phyloP scores from a whole-genome alignment of 2,888 invertebrate genomes.

The Artemia sinica region DNA sequence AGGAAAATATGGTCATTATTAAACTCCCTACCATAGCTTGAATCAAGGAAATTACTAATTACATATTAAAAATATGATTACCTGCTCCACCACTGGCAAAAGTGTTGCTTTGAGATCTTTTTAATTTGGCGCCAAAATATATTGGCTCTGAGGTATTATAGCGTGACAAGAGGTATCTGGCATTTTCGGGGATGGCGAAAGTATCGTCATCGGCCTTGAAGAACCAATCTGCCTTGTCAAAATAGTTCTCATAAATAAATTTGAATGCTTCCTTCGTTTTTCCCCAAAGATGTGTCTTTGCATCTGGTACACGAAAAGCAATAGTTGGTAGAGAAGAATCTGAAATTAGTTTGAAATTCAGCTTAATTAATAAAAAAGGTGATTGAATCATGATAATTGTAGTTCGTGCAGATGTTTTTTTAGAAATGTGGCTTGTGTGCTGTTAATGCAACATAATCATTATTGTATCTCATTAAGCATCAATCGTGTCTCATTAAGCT shows the following conservation, averaged over 20 bases:
- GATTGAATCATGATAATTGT: too few species aligned
- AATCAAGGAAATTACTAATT: too few species aligned
- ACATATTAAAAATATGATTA: too few species aligned
- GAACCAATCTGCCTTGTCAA: slow-evolving; percentile 84
- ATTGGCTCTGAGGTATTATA: slow-evolving; percentile 54
- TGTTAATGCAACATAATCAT: too few species aligned
- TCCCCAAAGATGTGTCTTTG: slow-evolving; percentile 82
- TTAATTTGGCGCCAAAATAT: slow-evolving; percentile 80
- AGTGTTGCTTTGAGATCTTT: slow-evolving; percentile 61
- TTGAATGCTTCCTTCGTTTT: slow-evolving; percentile 89
- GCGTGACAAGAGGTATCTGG: slow-evolving; percentile 66
- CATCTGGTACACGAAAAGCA: slow-evolving; percentile 65
- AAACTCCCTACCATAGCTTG: too few species aligned
- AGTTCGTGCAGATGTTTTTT: too few species aligned
- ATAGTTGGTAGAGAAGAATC: slow-evolving; percentile 58
- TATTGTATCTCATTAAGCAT: too few species aligned
- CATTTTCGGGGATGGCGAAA: too few species aligned
- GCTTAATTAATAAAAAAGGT: too few species aligned
- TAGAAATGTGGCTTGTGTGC: too few species aligned
- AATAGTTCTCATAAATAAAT: slow-evolving; percentile 65
- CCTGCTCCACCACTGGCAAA: slow-evolving; percentile 66
- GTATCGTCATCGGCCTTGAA: slow-evolving; percentile 56
- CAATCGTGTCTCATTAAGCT: too few species aligned
- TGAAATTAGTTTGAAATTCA: slow-evolving; percentile 27
- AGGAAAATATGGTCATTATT: too few species aligned